Evolutionary conservation across 2,113 vertebrate genomes (phyloP), one percentile per base, ranked within the genome.

Genomic region (Corythaeola cristata): DNA sequence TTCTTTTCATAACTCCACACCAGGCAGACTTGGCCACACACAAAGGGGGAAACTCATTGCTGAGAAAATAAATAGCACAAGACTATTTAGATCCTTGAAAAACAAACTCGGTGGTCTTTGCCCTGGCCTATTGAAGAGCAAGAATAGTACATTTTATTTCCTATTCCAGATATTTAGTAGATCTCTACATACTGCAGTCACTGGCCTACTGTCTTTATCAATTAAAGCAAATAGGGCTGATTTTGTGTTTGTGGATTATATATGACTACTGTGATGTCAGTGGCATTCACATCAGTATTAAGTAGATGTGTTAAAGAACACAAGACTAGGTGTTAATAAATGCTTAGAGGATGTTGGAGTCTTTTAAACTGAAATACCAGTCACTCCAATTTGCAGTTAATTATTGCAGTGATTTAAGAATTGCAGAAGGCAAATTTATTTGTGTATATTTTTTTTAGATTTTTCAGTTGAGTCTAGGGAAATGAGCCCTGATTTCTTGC

Each of bases 11-110:
- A 77, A 90, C 32, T 63, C 56, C 56, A 45, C 44, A 39, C n/a
- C 49, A 89, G 49, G 53, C 64, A 79, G 83, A 69, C 66, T 62
- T 94, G 86, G 94, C 89, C 91, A 82, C 92, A 92, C 97, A 93
- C 82, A 77, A 58, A 86, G 80, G 73, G 85, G 87, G 62, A 87
- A 89, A 68, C 64, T 75, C 88, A 76, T 78, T 53, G 73, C 92
- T 95, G 90, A 81, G 86, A 95, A 97, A 96, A 97, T 83, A 95
- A 95, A 95, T 93, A 96, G 55, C 30, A 35, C 60, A 77, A 53
- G 39, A 62, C 58, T 93, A 76, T 94, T 90, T 89, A 75, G 88
- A 78, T 86, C 35, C 52, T 68, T 87, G 83, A 82, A 93, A 94
- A 96, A 94, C 85, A 96, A 92, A 85, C 80, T 78, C 0, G 5